Evolutionary conservation across 2,113 vertebrate genomes (phyloP).

Genomic region (Pipa parva): DNA sequence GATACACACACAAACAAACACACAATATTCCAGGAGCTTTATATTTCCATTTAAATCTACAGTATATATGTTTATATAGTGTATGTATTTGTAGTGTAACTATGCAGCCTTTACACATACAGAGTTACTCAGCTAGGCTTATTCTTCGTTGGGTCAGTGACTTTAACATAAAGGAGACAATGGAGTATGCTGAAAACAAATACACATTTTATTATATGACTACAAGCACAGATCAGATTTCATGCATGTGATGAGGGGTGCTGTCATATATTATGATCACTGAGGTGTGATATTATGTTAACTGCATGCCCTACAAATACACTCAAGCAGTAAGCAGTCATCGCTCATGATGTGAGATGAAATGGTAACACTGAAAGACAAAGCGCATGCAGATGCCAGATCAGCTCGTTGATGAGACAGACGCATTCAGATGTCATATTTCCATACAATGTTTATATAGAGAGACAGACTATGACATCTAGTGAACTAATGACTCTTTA

Average conservation of each 20-base stretch:
- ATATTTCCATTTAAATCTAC: too few relatives aligned
- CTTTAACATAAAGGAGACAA: too few relatives aligned
- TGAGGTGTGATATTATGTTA: background rate
- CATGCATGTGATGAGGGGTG: background rate
- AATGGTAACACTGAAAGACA: conserved; percentile 4
- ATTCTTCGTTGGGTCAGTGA: too few relatives aligned
- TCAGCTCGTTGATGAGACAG: background rate
- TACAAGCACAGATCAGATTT: background rate
- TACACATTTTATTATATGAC: too few relatives aligned
- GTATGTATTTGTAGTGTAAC: too few relatives aligned
- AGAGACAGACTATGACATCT: background rate
- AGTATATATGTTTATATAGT: too few relatives aligned
- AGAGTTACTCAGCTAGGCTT: too few relatives aligned
- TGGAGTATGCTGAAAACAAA: too few relatives aligned
- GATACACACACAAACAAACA: too few relatives aligned
- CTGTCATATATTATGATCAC: background rate
- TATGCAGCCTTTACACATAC: too few relatives aligned
- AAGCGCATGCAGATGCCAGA: conserved; percentile 13
- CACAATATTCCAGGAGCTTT: too few relatives aligned
- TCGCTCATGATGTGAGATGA: conserved; percentile 2
- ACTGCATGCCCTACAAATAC: background rate
- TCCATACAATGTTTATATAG: background rate
- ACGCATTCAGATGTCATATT: conserved; percentile 8
- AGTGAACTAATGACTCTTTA: conserved; percentile 8
- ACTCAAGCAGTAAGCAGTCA: conserved; percentile 15